phyloP scores from a whole-genome alignment of 2,797 vertebrate genomes.

The Mormyrus proboscirostris region DNA sequence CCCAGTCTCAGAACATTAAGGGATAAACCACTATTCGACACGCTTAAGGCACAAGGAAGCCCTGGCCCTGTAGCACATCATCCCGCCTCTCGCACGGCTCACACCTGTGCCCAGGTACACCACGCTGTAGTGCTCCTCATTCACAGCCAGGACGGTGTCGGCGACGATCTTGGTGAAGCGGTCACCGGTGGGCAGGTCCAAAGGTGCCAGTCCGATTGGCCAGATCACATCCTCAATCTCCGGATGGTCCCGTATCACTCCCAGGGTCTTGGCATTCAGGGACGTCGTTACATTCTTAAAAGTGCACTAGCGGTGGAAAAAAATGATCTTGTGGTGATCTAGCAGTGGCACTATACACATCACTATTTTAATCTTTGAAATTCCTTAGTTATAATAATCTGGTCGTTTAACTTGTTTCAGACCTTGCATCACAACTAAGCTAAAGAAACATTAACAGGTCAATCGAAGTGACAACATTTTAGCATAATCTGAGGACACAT shows the following conservation, averaged over 20 bases:
- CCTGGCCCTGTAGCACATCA: neutral
- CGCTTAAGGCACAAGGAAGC: neutral
- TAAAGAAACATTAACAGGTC: neutral
- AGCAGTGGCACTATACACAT: neutral
- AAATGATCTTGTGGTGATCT: neutral
- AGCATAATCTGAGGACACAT: neutral
- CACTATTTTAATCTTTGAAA: neutral
- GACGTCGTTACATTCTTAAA: conserved; percentile 48
- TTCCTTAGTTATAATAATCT: neutral
- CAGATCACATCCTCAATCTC: conserved; percentile 68
- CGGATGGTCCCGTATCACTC: conserved; percentile 63
- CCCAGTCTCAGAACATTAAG: neutral
- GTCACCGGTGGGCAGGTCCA: conserved; percentile 64
- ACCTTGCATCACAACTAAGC: neutral
- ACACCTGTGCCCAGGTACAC: conserved; percentile 73
- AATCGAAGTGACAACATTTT: neutral
- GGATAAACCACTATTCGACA: neutral
- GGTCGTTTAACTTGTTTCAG: neutral
- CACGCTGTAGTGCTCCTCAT: conserved; percentile 66
- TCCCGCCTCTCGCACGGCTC: neutral
- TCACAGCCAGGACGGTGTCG: conserved; percentile 61
- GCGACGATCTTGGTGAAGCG: conserved; percentile 69
- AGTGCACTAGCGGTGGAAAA: conserved; percentile 50
- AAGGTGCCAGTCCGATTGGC: conserved; percentile 60
- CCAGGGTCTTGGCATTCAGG: conserved; percentile 57